phyloP scores from a whole-genome alignment of 30 jellyfish, hydroid and myxozoan species.

The Chrysaora quinquecirrha region DNA sequence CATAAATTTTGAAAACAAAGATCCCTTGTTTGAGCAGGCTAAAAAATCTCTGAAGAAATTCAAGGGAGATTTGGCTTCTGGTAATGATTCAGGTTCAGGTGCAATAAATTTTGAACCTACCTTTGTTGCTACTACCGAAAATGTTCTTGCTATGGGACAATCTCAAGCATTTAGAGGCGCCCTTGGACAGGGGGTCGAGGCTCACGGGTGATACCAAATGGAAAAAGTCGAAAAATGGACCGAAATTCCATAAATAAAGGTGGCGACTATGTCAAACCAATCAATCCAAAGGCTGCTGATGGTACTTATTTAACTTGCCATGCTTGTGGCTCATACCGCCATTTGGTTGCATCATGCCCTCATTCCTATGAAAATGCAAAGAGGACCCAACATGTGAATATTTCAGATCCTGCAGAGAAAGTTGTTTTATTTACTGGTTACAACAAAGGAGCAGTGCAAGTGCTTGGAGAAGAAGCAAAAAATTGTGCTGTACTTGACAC shows the following conservation, averaged over 20 bases:
- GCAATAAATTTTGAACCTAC: background rate
- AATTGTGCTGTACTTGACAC: conserved; percentile 38
- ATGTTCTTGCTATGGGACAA: too few relatives aligned
- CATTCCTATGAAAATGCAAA: too few relatives aligned
- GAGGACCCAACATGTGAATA: too few relatives aligned
- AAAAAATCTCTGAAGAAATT: conserved; percentile 5
- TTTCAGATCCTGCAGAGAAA: too few relatives aligned
- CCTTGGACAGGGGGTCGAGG: too few relatives aligned
- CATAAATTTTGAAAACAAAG: background rate
- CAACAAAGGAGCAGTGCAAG: conserved; percentile 5
- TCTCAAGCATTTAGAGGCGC: too few relatives aligned
- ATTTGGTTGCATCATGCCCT: conserved; percentile 42
- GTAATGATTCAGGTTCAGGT: background rate
- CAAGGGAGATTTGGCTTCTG: background rate
- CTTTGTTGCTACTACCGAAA: too few relatives aligned
- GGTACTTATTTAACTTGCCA: conserved; percentile 28
- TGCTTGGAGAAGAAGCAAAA: conserved; percentile 27
- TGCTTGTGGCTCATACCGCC: conserved; percentile 41
- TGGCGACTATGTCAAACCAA: too few relatives aligned
- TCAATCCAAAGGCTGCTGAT: conserved; percentile 35
- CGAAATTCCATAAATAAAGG: too few relatives aligned
- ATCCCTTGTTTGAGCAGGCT: background rate
- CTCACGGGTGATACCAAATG: too few relatives aligned
- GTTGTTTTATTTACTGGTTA: conserved; percentile 22
- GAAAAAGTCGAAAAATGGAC: too few relatives aligned